Evolutionary conservation across 2,888 invertebrate species (phyloP).

Genomic region (Orthonychiurus folsomi): DNA sequence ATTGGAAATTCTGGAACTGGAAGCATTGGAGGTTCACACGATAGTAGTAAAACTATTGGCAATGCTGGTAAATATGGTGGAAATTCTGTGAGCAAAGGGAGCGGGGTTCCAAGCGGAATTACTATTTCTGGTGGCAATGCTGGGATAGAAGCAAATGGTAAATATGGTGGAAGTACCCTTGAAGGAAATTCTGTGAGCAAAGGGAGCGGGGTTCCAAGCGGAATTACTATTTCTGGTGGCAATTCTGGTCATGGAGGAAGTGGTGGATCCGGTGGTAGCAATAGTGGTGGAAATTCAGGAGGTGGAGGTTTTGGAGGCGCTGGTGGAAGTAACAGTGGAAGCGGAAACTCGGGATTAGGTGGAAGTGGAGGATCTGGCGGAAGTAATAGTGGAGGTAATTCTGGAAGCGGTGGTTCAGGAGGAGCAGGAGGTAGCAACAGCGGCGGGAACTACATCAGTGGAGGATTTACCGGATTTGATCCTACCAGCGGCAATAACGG

Average conservation of each 20-base stretch:
- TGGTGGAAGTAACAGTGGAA: neutral
- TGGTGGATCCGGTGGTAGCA: no score
- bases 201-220: neutral
- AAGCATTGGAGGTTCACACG: slow-evolving; percentile 9
- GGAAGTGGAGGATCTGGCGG: slow-evolving; percentile 3
- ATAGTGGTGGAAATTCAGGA: slow-evolving; percentile 7
- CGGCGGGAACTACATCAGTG: neutral
- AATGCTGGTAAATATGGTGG: no score
- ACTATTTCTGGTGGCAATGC: no score
- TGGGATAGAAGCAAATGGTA: slow-evolving; percentile 8
- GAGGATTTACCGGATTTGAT: no score
- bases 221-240: neutral
- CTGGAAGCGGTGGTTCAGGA: slow-evolving; percentile 11
- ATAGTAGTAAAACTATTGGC: no score
- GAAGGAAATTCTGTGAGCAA: no score
- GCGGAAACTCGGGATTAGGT: neutral
- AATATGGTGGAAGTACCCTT: no score
- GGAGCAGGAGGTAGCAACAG: slow-evolving; percentile 2
- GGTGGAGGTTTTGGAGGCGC: slow-evolving; percentile 4
- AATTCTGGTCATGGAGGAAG: slow-evolving; percentile 5
- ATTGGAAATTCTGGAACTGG: neutral
- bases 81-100: no score
- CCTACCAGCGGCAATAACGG: no score
- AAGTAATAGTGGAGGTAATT: slow-evolving; percentile 1
- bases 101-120: slow-evolving; percentile 11